Base-by-base conservation (phyloP, 2,113 vertebrate genomes). In the Zeus faber region DNA sequence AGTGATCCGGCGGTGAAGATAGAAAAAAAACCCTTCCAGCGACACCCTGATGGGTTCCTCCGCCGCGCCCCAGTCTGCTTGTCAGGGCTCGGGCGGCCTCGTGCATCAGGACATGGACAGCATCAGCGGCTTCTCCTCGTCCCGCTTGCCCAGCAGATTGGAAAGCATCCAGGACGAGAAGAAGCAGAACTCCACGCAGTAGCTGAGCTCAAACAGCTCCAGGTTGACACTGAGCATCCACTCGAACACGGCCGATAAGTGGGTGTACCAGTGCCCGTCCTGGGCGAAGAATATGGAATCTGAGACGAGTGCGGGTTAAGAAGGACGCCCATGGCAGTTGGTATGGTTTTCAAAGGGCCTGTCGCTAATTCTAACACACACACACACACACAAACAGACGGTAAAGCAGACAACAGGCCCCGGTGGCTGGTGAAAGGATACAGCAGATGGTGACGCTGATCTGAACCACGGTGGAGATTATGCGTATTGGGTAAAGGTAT, bases 181-280 rank as follows among this genome's bases (percentile, higher is more conserved):
- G 74, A 61, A 83, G 41, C 37, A 79, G 57, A 91, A 91, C 65
- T 91, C 90, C 48, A 76, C 65, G 0, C 55, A 35, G 7, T 62
- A 91, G 67, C 82, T 91, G 67, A 91, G 76, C 70, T 90, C 87
- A 51, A 90, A 91, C 27, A 91, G 33, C 69, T 91, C 80, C 60
- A 90, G 46, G 70, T 91, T 91, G 21, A 79, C 11, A 1, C 80
- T 83, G 27, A 91, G 79, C 39, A 77, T 78, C 90, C 90, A 91
- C 64, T 91, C 90, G 53, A 89, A 88, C 10, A 91, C 49, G 1
- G 90, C 89, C 3, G 87, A 73, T 40, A 89, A 5, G 44, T 90
- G 89, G 0, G 25, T 1, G 55, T 80, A 88, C 2, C 55, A 44
- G 56, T 76, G 69, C 0, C 65, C 20, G 0, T 60, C 8, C 54